Evolutionary conservation across 2,888 invertebrate species (phyloP).

Genomic region (Plagodis dolabraria): DNA sequence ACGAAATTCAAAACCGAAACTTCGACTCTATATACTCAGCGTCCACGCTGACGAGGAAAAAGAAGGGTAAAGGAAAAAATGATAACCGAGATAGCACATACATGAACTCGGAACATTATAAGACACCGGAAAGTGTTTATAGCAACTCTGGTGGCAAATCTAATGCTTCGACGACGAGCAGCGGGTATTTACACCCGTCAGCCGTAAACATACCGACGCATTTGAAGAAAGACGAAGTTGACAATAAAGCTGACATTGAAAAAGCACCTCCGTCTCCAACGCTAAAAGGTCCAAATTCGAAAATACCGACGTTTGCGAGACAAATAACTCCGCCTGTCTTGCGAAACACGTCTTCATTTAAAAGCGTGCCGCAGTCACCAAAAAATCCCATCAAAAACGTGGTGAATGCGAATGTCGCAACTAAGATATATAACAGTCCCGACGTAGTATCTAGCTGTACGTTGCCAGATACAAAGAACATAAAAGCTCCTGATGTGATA

Average conservation of each 20-base stretch:
- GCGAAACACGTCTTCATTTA: constrained; percentile 71
- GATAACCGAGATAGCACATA: constrained; percentile 82
- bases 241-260: constrained; percentile 57
- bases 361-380: constrained; percentile 70
- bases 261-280: constrained; percentile 70
- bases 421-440: constrained; percentile 86
- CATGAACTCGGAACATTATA: constrained; percentile 86
- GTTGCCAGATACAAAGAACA: constrained; percentile 72
- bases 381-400: constrained; percentile 65
- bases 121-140: constrained; percentile 86
- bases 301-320: constrained; percentile 76
- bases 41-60: constrained; percentile 88
- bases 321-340: constrained; percentile 82
- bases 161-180: constrained; percentile 86
- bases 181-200: constrained; percentile 90
- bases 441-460: constrained; percentile 90
- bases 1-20: constrained; percentile 94
- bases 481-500: constrained; percentile 87
- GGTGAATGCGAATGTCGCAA: constrained; percentile 35
- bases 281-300: constrained; percentile 70
- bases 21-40: constrained; percentile 95
- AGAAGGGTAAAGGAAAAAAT: constrained; percentile 81
- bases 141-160: constrained; percentile 86
- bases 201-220: constrained; percentile 87
- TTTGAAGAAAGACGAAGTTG: constrained; percentile 57